Base-by-base conservation (phyloP, 2,113 vertebrate species). In the Onychostruthus taczanowskii region DNA sequence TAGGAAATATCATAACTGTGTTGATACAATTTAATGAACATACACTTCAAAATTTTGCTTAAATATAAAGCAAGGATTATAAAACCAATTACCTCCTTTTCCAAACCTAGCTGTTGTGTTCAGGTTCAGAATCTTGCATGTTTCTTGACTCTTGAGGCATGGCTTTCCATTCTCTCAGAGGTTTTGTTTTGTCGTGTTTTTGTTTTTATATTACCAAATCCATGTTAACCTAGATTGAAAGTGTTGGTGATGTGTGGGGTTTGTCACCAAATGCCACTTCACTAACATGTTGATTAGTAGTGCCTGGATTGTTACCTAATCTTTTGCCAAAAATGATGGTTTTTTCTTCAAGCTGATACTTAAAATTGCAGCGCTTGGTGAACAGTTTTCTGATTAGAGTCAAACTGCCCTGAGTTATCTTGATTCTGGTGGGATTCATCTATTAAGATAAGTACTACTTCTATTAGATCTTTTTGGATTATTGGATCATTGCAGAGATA, bases 371-470 rank as follows among this genome's bases (percentile, higher is more conserved):
- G 18, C 17, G 23, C 16, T 83, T 86, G 10, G 21, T 86, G 75
- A 41, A 37, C 62, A 70, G 59, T 50, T 90, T 24, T 88, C 67
- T 90, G 82, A 75, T 90, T 74, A 80, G 37, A 62, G 55, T 77
- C 75, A 89, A 81, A 68, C 72, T 86, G 16, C 30, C 43, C 47
- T 16, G 16, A 90, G 64, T 90, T 93, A 74, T 90, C 55, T 94
- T 89, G 66, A 62, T 93, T 96, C 46, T 83, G 78, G 52, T 77
- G 79, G 47, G 64, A 86, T 88, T 92, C 35, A 68, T 82, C 69
- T 87, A 33, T 84, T 94, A 84, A 93, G 87, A 95, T 92, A 83
- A 92, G 33, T 83, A 39, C 16, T 67, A 44, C 19, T 86, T 95
- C 76, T 81, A 0, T 70, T 89, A 50, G 13, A 78, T 86, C 59